These are phyloP conservation scores for Meleagris gallopavo DNA, from an alignment of 2,113 vertebrate genomes.

Conservation along the genomic window DNA sequence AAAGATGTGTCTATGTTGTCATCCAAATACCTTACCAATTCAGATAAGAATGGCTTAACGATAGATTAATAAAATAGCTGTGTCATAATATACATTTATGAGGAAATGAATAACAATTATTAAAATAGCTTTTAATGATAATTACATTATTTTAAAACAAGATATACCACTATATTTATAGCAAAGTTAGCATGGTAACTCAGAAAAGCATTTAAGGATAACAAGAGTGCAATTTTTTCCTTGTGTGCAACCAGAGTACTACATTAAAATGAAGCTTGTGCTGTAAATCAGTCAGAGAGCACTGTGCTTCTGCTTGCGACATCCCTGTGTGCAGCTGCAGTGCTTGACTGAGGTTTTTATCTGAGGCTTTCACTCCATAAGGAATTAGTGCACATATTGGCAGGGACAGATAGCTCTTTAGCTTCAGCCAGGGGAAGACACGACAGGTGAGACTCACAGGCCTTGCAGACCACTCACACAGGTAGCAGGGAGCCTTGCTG, in stretches of 20 bases:
- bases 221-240: not conserved
- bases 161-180: not conserved
- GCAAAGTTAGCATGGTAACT: not conserved
- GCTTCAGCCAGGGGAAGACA: not conserved
- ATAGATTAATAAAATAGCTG: not conserved
- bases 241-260: not conserved
- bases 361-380: not conserved
- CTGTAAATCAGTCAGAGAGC: not conserved
- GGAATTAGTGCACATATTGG: not conserved
- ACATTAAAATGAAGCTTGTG: not conserved
- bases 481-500: not conserved
- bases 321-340: not conserved
- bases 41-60: not conserved
- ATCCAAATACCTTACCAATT: not conserved
- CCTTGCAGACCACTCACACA: fast-evolving
- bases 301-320: not conserved
- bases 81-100: not conserved
- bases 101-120: not conserved
- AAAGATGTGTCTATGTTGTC: not conserved
- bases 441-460: not conserved
- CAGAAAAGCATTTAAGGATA: not conserved
- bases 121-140: not conserved
- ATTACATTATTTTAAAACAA: not conserved
- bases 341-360: not conserved
- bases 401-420: not conserved